phyloP scores from a whole-genome alignment of 1,140 invertebrate genomes.

The Nomia melanderi region DNA sequence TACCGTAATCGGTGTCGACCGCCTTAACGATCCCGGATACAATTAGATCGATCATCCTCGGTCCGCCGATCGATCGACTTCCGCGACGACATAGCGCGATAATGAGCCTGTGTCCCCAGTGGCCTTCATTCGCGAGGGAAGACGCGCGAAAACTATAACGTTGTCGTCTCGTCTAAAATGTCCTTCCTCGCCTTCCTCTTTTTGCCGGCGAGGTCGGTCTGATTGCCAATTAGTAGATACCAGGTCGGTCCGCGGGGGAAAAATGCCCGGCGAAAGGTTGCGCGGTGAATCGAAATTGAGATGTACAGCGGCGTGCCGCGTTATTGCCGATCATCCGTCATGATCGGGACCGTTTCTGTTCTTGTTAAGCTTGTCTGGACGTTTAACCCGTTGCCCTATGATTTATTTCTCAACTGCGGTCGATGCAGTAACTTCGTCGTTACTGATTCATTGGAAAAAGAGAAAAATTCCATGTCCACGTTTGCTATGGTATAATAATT shows the following conservation, averaged over 20 bases:
- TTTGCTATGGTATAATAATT: no score
- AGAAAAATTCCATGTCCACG: no score
- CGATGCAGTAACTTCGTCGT: no score
- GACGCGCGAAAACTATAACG: conserved; percentile 40
- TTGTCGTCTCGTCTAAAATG: conserved; percentile 17
- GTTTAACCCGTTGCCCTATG: conserved; percentile 5
- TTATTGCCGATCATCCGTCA: conserved; percentile 39
- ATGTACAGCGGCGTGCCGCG: neutral
- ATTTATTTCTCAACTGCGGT: no score
- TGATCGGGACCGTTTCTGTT: conserved; percentile 33
- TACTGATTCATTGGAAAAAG: no score
- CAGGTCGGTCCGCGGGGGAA: conserved; percentile 41
- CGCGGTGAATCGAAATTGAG: conserved; percentile 35
- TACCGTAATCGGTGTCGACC: neutral
- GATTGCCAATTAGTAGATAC: conserved; percentile 62
- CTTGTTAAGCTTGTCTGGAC: conserved; percentile 8
- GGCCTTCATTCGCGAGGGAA: neutral
- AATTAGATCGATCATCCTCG: neutral
- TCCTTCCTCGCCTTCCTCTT: conserved; percentile 43
- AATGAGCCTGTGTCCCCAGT: neutral
- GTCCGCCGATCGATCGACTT: neutral
- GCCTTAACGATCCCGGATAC: conserved; percentile 35
- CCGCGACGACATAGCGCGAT: neutral
- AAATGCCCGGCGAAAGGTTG: conserved; percentile 7
- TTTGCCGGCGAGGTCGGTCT: conserved; percentile 25